Conservation (phyloP, 2,797 vertebrate genomes). For the Otolemur crassicaudatus region DNA sequence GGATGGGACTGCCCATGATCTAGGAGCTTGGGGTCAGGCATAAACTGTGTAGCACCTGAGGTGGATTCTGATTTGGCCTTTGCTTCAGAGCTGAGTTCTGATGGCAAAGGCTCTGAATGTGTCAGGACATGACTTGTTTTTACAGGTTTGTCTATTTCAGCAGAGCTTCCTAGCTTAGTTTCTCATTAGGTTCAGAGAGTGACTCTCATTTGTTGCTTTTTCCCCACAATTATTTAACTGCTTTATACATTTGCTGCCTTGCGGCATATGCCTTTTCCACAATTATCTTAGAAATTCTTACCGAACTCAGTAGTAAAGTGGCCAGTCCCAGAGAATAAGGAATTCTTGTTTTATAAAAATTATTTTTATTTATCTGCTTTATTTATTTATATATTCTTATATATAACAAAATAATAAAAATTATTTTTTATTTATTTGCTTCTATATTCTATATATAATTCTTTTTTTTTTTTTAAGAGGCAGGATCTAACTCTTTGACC, state of each 20-base stretch:
- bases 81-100: conserved; percentile 76
- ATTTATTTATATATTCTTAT: too few relatives aligned
- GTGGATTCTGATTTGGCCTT: neutral
- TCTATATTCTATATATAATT: too few relatives aligned
- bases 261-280: conserved; percentile 89
- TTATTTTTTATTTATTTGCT: neutral
- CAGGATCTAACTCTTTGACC: neutral
- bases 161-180: conserved; percentile 71
- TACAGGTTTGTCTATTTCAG: conserved; percentile 65
- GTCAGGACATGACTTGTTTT: conserved; percentile 28
- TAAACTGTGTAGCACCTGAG: conserved; percentile 84
- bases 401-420: neutral
- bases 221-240: conserved; percentile 88
- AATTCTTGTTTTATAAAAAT: conserved; percentile 87
- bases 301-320: conserved; percentile 93
- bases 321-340: conserved; percentile 91
- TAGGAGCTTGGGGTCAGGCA: conserved; percentile 86
- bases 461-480: neutral
- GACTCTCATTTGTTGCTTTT: conserved; percentile 77
- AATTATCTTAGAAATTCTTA: conserved; percentile 92
- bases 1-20: conserved; percentile 93
- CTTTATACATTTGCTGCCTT: conserved; percentile 87
- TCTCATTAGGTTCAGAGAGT: conserved; percentile 58
- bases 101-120: conserved; percentile 76
- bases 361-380: neutral